Conservation (phyloP, 2,797 vertebrate species). For the Argya squamiceps region DNA sequence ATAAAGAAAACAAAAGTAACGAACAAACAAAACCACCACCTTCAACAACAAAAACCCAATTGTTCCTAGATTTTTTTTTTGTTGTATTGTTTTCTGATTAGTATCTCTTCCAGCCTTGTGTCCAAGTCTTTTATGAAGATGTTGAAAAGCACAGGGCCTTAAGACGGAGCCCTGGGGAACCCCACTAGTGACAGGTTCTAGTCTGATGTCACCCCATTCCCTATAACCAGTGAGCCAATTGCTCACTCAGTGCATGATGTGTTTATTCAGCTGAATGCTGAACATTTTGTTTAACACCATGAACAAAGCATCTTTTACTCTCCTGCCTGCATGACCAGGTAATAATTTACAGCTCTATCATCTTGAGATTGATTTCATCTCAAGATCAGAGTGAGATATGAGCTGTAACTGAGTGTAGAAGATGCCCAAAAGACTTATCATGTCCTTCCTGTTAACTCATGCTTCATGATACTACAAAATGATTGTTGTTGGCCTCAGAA, state of each 20-base stretch:
- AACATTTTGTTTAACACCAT: background rate
- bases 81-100: background rate
- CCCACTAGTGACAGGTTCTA: background rate
- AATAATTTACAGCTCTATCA: slow-evolving; percentile 1
- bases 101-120: background rate
- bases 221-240: rapidly evolving
- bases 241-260: too few relatives aligned
- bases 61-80: background rate
- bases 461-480: background rate
- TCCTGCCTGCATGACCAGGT: background rate
- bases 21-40: background rate
- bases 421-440: background rate
- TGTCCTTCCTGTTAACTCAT: background rate
- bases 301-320: background rate
- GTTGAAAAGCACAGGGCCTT: background rate
- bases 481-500: background rate
- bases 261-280: background rate
- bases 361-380: background rate
- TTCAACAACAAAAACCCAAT: background rate
- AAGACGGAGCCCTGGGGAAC: background rate
- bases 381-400: background rate
- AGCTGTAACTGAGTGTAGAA: background rate
- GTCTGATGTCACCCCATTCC: too few relatives aligned
- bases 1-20: background rate
- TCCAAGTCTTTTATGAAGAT: background rate